Conservation (phyloP, 23 tunicate genomes). For the Oikopleura vanhoeffeni region DNA sequence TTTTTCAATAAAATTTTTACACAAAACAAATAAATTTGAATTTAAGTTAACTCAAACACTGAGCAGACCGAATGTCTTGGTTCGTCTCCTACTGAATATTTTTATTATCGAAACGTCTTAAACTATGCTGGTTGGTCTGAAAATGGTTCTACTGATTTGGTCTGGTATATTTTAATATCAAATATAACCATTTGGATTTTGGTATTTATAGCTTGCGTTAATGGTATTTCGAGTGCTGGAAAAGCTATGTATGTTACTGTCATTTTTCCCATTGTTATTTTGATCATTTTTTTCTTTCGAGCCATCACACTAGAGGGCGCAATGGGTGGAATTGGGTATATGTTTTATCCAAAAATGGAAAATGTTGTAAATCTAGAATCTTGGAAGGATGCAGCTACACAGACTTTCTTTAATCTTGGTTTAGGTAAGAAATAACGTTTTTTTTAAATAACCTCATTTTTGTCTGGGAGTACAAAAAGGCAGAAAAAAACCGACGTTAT, state of each 20-base stretch:
- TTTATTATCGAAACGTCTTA: slow-evolving; percentile 61
- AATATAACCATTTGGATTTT: slow-evolving; percentile 45
- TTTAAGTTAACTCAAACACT: no score
- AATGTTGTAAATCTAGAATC: slow-evolving; percentile 6
- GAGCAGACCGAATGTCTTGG: no score
- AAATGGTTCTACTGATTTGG: slow-evolving; percentile 26
- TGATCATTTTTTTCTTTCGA: slow-evolving; percentile 64
- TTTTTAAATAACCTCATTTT: no score
- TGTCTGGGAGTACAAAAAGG: no score
- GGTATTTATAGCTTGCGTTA: slow-evolving; percentile 72
- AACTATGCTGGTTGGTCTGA: slow-evolving; percentile 38
- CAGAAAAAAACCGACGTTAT: no score
- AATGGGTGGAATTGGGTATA: slow-evolving; percentile 37
- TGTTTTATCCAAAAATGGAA: slow-evolving; percentile 20
- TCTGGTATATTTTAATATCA: slow-evolving; percentile 48
- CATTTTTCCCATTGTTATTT: slow-evolving; percentile 66
- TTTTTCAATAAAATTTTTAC: no score
- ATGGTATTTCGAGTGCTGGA: slow-evolving; percentile 14
- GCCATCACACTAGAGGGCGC: slow-evolving; percentile 81
- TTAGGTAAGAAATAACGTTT: no score
- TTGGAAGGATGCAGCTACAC: slow-evolving; percentile 96
- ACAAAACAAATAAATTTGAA: no score
- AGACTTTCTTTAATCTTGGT: slow-evolving; percentile 81
- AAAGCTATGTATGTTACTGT: slow-evolving; percentile 54
- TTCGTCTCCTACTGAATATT: slow-evolving; percentile 52